phyloP scores from a whole-genome alignment of 2,888 invertebrate genomes.

The Coremacera marginata region DNA sequence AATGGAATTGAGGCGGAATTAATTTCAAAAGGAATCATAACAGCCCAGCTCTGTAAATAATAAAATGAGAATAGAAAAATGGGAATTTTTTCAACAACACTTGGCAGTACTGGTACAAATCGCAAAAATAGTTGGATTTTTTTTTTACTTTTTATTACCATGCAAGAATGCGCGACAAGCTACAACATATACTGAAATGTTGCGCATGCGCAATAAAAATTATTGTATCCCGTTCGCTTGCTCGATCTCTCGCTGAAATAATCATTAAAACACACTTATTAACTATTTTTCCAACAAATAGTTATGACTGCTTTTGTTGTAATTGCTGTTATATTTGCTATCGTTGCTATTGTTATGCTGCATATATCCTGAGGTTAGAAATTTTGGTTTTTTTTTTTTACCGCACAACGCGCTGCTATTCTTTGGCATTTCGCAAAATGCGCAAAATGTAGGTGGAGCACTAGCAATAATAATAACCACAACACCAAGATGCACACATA shows the following conservation, averaged over 20 bases:
- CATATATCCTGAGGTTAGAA: not conserved
- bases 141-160: not conserved
- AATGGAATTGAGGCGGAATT: too few species aligned
- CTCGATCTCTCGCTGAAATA: not conserved
- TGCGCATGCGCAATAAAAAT: not conserved
- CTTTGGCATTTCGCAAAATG: conserved; percentile 12
- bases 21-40: too few species aligned
- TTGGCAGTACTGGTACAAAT: too few species aligned
- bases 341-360: not conserved
- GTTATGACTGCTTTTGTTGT: not conserved
- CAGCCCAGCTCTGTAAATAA: too few species aligned
- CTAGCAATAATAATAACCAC: not conserved
- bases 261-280: not conserved
- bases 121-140: not conserved
- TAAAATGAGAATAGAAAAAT: too few species aligned
- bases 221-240: not conserved
- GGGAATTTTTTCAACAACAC: too few species aligned
- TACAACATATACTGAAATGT: not conserved
- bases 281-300: not conserved
- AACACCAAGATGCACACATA: not conserved
- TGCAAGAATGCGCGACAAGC: not conserved
- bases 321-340: not conserved
- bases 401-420: not conserved
- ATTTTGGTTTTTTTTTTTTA: conserved; percentile 1
- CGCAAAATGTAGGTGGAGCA: conserved; percentile 33